A percentile compares a stretch with the other conserved stretches of the same genome.
Evolutionary conservation across 2,888 invertebrate species (phyloP).

Genomic region (Encarsia formosa): DNA sequence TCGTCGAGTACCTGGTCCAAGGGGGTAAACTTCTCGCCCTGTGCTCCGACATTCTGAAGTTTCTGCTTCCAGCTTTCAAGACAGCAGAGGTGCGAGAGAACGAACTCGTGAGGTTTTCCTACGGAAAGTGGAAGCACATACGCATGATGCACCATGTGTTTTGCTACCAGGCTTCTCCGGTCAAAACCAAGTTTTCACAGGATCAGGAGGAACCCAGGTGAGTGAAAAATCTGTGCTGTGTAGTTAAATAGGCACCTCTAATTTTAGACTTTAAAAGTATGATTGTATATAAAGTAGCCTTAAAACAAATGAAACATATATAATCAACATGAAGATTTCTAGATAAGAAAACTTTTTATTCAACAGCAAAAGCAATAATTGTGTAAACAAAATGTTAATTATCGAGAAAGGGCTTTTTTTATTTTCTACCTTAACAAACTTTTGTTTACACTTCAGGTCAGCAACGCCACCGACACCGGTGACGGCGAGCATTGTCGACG

Average conservation of each 20-base stretch:
- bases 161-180: conserved; percentile 82
- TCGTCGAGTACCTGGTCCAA: conserved; percentile 68
- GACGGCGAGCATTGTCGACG: conserved; percentile 42
- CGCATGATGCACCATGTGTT: conserved; percentile 86
- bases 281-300: conserved; percentile 3
- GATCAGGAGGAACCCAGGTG: conserved; percentile 63
- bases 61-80: conserved; percentile 74
- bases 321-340: neutral
- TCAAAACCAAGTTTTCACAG: conserved; percentile 75
- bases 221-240: too few species aligned
- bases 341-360: too few species aligned
- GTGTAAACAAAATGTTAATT: too few species aligned
- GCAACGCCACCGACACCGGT: conserved; percentile 40
- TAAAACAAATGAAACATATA: neutral
- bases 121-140: conserved; percentile 78
- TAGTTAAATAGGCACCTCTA: too few species aligned
- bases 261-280: too few species aligned
- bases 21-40: conserved; percentile 75
- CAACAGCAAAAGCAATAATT: too few species aligned
- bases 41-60: conserved; percentile 75
- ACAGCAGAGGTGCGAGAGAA: conserved; percentile 83
- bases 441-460: conserved; percentile 25
- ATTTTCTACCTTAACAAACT: neutral
- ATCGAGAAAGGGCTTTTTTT: too few species aligned
- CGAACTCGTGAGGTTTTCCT: conserved; percentile 78